A percentile compares a stretch with the other conserved stretches of the same genome.
These are phyloP conservation scores for Phalera bucephala DNA, from an alignment of 2,888 invertebrate genomes.

Conservation along the genomic window DNA sequence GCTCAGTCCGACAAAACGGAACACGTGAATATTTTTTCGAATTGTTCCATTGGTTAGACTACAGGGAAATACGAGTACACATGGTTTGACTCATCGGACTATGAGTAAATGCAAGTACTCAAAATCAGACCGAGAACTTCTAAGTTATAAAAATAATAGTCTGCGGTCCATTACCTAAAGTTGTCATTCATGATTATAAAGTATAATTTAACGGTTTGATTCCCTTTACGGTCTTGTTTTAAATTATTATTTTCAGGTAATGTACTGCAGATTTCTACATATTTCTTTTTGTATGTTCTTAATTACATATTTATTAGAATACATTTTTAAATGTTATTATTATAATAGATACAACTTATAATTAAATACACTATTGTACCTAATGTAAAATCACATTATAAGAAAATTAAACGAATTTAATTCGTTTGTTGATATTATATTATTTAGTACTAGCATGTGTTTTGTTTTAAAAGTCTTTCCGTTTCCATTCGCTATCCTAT, in stretches of 20 bases:
- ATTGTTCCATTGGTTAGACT: no score
- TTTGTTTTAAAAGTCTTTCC: slow-evolving; percentile 13
- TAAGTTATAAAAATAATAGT: neutral
- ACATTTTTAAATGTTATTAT: no score
- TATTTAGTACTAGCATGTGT: slow-evolving; percentile 31
- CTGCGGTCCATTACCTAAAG: neutral
- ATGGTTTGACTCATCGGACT: no score
- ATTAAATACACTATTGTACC: slow-evolving; percentile 22
- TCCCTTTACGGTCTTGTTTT: no score
- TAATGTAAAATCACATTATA: slow-evolving; percentile 19
- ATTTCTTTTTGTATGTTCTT: neutral
- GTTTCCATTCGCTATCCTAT: no score
- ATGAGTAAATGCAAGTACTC: no score
- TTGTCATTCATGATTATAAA: no score
- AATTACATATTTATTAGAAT: slow-evolving; percentile 11
- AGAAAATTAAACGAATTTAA: slow-evolving; percentile 58
- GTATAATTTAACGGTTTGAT: no score
- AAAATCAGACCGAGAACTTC: no score
- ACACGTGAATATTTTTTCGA: no score
- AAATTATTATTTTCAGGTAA: neutral
- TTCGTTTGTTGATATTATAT: slow-evolving; percentile 68
- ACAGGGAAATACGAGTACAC: no score
- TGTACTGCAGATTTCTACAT: neutral
- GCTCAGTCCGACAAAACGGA: no score
- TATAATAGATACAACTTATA: slow-evolving; percentile 12